A percentile compares a stretch with the other conserved stretches of the same genome.
These are phyloP conservation scores for Phania funesta DNA, from an alignment of 2,888 invertebrate genomes.

Conservation along the genomic window DNA sequence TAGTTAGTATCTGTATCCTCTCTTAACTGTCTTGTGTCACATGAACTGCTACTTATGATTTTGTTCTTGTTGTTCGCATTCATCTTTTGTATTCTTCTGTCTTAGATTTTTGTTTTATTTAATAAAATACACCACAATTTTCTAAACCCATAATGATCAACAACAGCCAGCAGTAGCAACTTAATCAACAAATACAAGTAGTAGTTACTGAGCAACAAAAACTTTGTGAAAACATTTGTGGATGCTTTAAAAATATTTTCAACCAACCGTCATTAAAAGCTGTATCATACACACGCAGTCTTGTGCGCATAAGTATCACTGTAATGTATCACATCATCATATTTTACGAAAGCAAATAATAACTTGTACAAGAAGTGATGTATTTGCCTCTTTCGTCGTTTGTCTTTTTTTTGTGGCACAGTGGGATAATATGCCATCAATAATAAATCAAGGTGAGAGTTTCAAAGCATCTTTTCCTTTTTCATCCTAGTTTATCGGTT, in stretches of 20 bases:
- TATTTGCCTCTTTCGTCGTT: not conserved
- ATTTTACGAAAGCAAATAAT: slow-evolving; percentile 1
- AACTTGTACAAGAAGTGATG: slow-evolving; percentile 2
- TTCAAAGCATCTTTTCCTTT: no score
- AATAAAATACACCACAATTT: slow-evolving; percentile 37
- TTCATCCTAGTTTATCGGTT: no score
- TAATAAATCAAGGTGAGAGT: no score
- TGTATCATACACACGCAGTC: not conserved
- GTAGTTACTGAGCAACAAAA: not conserved
- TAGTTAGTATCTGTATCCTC: slow-evolving; percentile 52
- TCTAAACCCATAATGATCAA: slow-evolving; percentile 23
- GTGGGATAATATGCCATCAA: no score
- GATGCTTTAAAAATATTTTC: slow-evolving; percentile 25
- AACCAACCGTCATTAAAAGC: slow-evolving; percentile 1
- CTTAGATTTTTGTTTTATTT: not conserved
- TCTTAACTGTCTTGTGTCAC: slow-evolving; percentile 48
- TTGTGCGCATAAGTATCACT: slow-evolving; percentile 1
- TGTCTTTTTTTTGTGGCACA: not conserved
- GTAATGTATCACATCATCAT: slow-evolving; percentile 35
- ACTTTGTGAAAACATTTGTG: no score
- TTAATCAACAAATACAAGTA: not conserved
- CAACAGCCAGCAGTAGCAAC: not conserved
- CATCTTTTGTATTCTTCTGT: not conserved
- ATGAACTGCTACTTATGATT: slow-evolving; percentile 47
- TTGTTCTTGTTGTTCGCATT: not conserved